Evolutionary conservation across 2,797 vertebrate species (phyloP), one percentile per base, ranked within the genome.

Genomic region (Nothura maculosa): DNA sequence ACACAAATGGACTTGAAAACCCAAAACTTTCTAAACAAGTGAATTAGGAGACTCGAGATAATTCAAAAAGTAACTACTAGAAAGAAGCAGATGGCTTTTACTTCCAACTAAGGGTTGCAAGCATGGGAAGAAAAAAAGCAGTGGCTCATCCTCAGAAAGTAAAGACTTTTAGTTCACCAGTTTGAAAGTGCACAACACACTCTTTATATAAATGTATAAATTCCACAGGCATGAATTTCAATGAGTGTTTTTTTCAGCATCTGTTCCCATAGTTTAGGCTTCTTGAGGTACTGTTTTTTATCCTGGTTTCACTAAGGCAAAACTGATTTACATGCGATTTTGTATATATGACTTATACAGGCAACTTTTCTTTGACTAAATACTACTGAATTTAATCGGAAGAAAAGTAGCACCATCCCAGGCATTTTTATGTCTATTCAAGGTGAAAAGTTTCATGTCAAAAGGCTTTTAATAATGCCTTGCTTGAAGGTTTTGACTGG

Each of bases 1-100:
- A 80, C 47, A 25, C 22, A 89, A 36, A 38, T 89, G 52, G 77
- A 67, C 5, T 12, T 94, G 63, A 47, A 95, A 90, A 75, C 24
- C 17, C 42, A 61, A 63, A 67, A 69, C 25, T 57, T 92, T 61
- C 80, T 91, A 48, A 95, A 85, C 12, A 32, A 52, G 32, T 89
- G 79, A 96, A 93, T 84, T 64, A 95, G 55, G 64, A 18, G 10
- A 74, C 75, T 90, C 57, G 89, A 57, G 80, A 73, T 93, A 94
- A 93, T 94, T 94, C 70, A 96, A 93, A 94, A 81, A 58, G 64
- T 63, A 93, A 77, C 32, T 21, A 45, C 54, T 40, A 62, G 42
- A 34, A 36, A 87, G 73, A 79, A 88, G 34, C 16, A 81, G 42
- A 60, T 36, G 20, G 4, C 18, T 79, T 73, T 79, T 38, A 75